These are phyloP conservation scores for Eilema depressum DNA, from an alignment of 2,888 invertebrate genomes.

Conservation along the genomic window DNA sequence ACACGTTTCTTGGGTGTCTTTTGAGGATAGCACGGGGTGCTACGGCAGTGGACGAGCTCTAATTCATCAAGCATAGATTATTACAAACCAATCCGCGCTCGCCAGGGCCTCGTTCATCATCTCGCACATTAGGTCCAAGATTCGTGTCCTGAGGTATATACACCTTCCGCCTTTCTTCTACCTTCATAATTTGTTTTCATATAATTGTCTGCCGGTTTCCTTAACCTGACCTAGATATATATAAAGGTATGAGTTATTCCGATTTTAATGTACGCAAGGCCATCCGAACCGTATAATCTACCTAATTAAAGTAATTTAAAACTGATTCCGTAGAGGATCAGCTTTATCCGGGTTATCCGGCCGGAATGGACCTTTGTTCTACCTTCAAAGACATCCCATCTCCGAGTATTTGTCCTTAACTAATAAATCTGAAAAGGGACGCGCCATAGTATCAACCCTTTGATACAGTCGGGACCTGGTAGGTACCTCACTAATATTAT, in stretches of 20 bases:
- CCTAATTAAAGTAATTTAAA: not conserved
- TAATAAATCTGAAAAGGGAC: not conserved
- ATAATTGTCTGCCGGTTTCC: too few relatives aligned
- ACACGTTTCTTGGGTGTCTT: too few relatives aligned
- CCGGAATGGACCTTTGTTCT: conserved; percentile 4
- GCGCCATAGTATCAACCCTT: not conserved
- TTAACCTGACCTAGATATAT: too few relatives aligned
- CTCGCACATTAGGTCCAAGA: too few relatives aligned
- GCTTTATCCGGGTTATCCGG: not conserved
- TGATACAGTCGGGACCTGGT: not conserved
- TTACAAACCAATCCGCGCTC: too few relatives aligned
- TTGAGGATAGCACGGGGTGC: too few relatives aligned
- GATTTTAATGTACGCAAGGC: not conserved
- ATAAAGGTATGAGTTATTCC: not conserved
- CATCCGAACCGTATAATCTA: not conserved
- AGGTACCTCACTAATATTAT: not conserved
- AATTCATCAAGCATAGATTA: too few relatives aligned
- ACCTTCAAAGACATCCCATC: not conserved
- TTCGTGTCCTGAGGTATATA: too few relatives aligned
- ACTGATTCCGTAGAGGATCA: not conserved
- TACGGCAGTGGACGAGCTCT: too few relatives aligned
- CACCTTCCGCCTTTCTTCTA: too few relatives aligned
- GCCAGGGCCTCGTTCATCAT: too few relatives aligned
- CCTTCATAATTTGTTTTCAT: too few relatives aligned
- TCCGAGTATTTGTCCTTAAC: not conserved